Evolutionary conservation across 2,888 invertebrate genomes (phyloP), one percentile per base, ranked within the genome.

Genomic region (Sminthurides aquaticus): DNA sequence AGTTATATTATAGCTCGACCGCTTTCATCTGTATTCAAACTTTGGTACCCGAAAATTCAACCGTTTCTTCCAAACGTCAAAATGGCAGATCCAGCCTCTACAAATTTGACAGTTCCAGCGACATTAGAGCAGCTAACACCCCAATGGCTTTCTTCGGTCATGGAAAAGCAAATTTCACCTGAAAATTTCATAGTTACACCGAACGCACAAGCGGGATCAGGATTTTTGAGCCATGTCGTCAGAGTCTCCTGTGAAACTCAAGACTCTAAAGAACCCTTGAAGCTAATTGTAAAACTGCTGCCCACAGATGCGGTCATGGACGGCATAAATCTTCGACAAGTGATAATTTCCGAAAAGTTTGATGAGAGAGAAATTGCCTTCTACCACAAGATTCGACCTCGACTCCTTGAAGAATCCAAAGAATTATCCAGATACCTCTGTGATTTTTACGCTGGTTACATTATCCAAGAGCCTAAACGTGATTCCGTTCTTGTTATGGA

Each of bases 171-270:
- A 57, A 59, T 68, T 11, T 27, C 58, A 20, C 27, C 64, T 15
- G n/a, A 58, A 0, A 59, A 59, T 29, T 67, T 71, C 57, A 0
- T 48, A 0, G 18, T 67, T 3, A 62, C 63, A 24, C 61, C 62
- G 11, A 69, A 73, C 52, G 66, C 66, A 29, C 71, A 73, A 11
- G 67, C 22, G 15, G 73, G 73, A 0, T 62, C 65, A n/a, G 73
- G 73, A 5, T 73, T 69, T 49, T 25, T 73, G 18, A 70, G 70
- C 28, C 62, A 69, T 28, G 58, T 73, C 43, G 24, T 67, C 28
- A 65, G 73, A 11, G 60, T 73, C 3, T 55, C 66, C 1, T 73
- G 70, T 55, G 55, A 62, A 43, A 60, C 62, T 0, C 49, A 48
- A 52, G 62, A 58, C n/a, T 34, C 18, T 20, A 55, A 49, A 11